Evolutionary conservation across 2,888 invertebrate species (phyloP), one percentile per base, ranked within the genome.

Genomic region (Pristionchus japonicus): DNA sequence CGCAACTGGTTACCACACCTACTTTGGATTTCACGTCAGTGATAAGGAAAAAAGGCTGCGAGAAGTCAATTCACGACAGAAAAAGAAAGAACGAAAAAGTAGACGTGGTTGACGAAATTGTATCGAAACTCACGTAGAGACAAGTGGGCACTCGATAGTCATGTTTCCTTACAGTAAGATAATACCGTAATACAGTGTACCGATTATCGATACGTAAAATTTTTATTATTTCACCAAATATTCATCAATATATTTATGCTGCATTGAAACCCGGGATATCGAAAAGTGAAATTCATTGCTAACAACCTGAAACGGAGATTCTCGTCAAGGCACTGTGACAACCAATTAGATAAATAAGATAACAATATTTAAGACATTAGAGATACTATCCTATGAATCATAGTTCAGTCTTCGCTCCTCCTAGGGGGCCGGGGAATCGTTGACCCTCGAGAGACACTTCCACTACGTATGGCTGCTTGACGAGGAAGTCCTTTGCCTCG

Each of bases 381-480:
- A 34, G 13, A 31, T 1, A 34, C 31, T 31, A 11, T 0, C 3
- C 17, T 34, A 47, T 77, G 6, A 23, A 20, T 34, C 13, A 86
- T 23, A 86, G 27, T n/a, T 86, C 86, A 13, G 70, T 70, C 23
- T 86, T 86, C 31, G 49, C 57, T 17, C 86, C 70, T 49, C 86
- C 86, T 13, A 86, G 86, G 15, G 91, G 90, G 47, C 93, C 93
- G 11, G 90, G 90, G 52, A 91, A 91, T 17, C 90, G 90, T 61
- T 92, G 91, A 23, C 93, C 93, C 90, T 93, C 93, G 20, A 94
- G 89, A 13, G 92, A 91, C 9, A 94, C 89, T 88, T 93, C 93
- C 23, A 89, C 90, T 27, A 93, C 93, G 80, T 92, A 91, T 49
- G 90, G 89, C 88, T 94, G 94, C 83, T 92, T 91, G 17, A 93